Percentiles rank a stretch among this genome's conserved stretches.
phyloP scores from a whole-genome alignment of 1,140 invertebrate species.

The Phocides pigmalion region DNA sequence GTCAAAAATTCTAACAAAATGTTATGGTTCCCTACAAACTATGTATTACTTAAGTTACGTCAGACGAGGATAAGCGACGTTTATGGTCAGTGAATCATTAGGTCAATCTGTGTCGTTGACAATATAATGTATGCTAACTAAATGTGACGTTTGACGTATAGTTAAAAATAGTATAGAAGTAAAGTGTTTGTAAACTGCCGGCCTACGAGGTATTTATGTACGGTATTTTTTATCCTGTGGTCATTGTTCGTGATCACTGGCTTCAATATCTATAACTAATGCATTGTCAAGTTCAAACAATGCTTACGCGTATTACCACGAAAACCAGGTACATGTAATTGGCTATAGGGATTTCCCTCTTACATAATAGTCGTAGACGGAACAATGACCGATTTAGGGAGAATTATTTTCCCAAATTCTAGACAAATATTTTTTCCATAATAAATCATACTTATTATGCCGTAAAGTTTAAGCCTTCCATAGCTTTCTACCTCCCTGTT shows the following conservation, averaged over 20 bases:
- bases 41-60: constrained; percentile 61
- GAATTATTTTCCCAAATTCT: not conserved
- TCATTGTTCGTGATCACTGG: constrained; percentile 50
- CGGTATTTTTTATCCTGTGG: constrained; percentile 55
- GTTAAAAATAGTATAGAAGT: constrained; percentile 46
- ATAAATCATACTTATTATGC: too few relatives aligned
- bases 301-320: constrained; percentile 64
- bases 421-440: too few relatives aligned
- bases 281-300: constrained; percentile 68
- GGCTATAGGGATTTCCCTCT: constrained; percentile 65
- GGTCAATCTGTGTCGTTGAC: constrained; percentile 75
- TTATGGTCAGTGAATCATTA: constrained; percentile 79
- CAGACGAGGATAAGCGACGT: constrained; percentile 72
- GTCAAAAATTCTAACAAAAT: constrained; percentile 25
- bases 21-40: constrained; percentile 27
- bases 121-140: constrained; percentile 73
- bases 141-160: constrained; percentile 52
- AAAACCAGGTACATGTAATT: constrained; percentile 55
- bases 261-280: constrained; percentile 53
- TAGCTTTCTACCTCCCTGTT: too few relatives aligned
- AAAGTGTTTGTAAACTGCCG: constrained; percentile 45
- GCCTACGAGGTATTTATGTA: constrained; percentile 35
- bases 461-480: too few relatives aligned
- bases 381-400: not conserved
- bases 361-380: constrained; percentile 5